Conservation (phyloP, 2,113 vertebrate genomes). For the Stigmatopora argus region DNA sequence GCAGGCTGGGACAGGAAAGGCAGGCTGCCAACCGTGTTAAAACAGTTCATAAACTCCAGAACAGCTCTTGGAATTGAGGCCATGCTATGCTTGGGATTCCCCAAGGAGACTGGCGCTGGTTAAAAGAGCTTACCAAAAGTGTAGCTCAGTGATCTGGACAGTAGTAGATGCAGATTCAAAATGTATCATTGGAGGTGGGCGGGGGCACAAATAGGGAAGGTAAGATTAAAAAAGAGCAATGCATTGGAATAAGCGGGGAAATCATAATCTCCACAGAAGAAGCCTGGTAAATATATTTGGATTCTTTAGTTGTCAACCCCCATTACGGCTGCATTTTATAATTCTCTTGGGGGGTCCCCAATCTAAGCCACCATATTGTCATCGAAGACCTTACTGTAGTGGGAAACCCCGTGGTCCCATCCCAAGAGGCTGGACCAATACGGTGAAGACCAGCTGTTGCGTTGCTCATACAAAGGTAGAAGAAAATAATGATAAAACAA, state of each 20-base stretch:
- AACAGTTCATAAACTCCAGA: conserved; percentile 27
- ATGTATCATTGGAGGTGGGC: background rate
- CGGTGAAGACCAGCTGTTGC: conserved; percentile 47
- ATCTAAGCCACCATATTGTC: conserved; percentile 73
- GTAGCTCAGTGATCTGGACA: background rate
- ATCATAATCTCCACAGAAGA: conserved; percentile 52
- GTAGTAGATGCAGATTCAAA: background rate
- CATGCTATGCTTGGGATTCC: conserved; percentile 30
- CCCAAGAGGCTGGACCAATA: conserved; percentile 53
- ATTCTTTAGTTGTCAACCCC: conserved; percentile 54
- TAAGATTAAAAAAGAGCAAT: conserved; percentile 16
- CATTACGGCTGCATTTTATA: conserved; percentile 7
- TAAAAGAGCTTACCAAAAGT: conserved; percentile 1
- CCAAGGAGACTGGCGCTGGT: conserved; percentile 18
- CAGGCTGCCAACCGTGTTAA: background rate
- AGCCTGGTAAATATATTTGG: conserved; percentile 63
- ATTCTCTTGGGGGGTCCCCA: conserved; percentile 45
- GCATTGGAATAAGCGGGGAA: conserved; percentile 22
- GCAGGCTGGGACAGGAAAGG: conserved; percentile 21
- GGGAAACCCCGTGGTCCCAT: conserved; percentile 58
- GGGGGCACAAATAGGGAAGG: background rate
- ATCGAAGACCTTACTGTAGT: conserved; percentile 65
- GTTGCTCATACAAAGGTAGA: conserved; percentile 53
- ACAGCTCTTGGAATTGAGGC: conserved; percentile 32
- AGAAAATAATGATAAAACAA: conserved; percentile 11